A percentile compares a stretch with the other conserved stretches of the same genome.
Conservation (phyloP, 1,140 invertebrate species). For the Chionoecetes opilio region DNA sequence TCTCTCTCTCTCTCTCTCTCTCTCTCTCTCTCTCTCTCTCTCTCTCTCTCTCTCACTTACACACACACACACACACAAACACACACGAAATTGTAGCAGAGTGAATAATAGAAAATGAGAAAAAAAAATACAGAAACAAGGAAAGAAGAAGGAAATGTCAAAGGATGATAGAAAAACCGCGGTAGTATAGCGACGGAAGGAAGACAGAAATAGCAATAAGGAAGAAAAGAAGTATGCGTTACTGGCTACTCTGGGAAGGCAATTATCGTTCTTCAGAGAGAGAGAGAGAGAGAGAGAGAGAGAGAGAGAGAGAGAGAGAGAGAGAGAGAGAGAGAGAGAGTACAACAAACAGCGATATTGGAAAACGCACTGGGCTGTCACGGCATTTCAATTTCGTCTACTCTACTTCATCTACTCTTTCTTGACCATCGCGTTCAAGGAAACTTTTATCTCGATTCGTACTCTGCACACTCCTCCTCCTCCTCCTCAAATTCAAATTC, state of each 20-base stretch:
- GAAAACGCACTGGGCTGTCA: background rate
- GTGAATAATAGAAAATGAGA: too few relatives aligned
- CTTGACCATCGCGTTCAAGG: background rate
- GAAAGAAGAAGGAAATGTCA: background rate
- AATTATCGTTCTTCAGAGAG: background rate
- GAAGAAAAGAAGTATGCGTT: background rate
- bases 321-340: conserved; percentile 27
- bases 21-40: too few relatives aligned
- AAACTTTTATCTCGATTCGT: background rate
- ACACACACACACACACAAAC: too few relatives aligned
- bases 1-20: too few relatives aligned
- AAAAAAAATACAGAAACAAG: background rate
- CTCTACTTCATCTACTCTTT: background rate
- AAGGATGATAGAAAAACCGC: too few relatives aligned
- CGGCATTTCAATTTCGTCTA: background rate
- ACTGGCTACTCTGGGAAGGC: background rate
- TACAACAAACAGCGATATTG: background rate
- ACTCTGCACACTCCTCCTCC: background rate
- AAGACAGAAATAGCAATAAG: background rate
- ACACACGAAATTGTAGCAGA: too few relatives aligned
- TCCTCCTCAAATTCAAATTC: too few relatives aligned
- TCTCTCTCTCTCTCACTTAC: too few relatives aligned
- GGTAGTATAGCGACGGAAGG: too few relatives aligned
- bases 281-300: conserved; percentile 8
- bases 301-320: conserved; percentile 27